These are phyloP conservation scores for Entomyzon cyanotis DNA, from an alignment of 2,113 vertebrate species.

Conservation along the genomic window DNA sequence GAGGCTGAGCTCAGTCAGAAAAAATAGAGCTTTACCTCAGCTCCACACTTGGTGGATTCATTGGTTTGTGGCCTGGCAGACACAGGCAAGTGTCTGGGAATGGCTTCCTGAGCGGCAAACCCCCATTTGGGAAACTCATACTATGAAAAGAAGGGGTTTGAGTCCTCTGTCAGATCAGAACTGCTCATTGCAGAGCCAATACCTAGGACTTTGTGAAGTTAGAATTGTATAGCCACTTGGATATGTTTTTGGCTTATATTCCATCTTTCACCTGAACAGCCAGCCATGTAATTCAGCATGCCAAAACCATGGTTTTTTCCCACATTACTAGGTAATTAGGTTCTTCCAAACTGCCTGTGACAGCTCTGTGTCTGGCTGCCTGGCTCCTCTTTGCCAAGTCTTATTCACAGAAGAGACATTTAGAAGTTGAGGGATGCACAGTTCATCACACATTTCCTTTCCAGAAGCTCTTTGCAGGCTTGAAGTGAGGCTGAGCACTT, in stretches of 20 bases:
- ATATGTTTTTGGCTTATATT: background rate
- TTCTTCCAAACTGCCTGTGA: background rate
- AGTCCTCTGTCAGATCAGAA: background rate
- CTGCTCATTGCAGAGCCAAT: background rate
- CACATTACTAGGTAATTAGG: background rate
- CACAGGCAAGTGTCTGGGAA: background rate
- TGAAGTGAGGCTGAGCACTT: background rate
- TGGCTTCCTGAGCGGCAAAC: background rate
- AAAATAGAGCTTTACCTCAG: background rate
- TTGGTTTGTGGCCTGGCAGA: background rate
- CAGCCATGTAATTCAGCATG: background rate
- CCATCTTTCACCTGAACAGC: background rate
- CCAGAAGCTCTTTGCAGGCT: slow-evolving; percentile 4
- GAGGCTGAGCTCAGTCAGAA: background rate
- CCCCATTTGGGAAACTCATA: background rate
- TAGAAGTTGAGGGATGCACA: background rate
- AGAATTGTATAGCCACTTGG: background rate
- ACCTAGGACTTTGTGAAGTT: background rate
- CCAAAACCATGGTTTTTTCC: background rate
- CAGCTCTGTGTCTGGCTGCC: background rate
- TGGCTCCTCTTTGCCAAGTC: background rate
- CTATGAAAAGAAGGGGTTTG: background rate
- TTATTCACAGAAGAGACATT: background rate
- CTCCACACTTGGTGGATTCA: background rate
- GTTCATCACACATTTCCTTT: slow-evolving; percentile 63